These are phyloP conservation scores for Aculops lycopersici DNA, from an alignment of 1,140 invertebrate genomes.

Conservation along the genomic window DNA sequence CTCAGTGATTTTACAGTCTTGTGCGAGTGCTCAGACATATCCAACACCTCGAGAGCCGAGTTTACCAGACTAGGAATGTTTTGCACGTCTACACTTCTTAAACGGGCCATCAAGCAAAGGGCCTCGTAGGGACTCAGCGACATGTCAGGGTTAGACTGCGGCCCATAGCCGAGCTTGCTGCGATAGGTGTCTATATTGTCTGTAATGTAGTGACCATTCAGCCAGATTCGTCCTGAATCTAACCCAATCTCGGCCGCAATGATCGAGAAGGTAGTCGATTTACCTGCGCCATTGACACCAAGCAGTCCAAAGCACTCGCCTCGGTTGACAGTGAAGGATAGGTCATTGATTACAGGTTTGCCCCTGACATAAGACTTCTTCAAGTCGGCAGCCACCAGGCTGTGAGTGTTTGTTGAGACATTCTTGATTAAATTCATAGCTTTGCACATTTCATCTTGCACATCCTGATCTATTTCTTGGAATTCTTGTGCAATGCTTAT, in stretches of 20 bases:
- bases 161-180: constrained; percentile 21
- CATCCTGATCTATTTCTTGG: constrained; percentile 1
- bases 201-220: constrained; percentile 12
- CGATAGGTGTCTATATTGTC: constrained; percentile 23
- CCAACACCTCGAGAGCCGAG: constrained; percentile 11
- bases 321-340: constrained; percentile 12
- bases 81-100: constrained; percentile 25
- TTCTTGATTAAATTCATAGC: not conserved
- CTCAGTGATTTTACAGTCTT: constrained; percentile 12
- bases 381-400: constrained; percentile 2
- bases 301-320: constrained; percentile 21
- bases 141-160: constrained; percentile 37
- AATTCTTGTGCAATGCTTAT: not conserved
- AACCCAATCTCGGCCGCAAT: constrained; percentile 15
- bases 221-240: constrained; percentile 19
- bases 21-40: constrained; percentile 10
- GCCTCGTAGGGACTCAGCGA: constrained; percentile 43
- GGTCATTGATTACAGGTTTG: constrained; percentile 10
- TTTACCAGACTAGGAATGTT: constrained; percentile 12
- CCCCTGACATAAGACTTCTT: constrained; percentile 1
- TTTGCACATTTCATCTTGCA: not conserved
- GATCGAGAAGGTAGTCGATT: constrained; percentile 16
- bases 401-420: not conserved
- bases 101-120: constrained; percentile 31
- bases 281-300: constrained; percentile 17